Evolutionary conservation across 1,140 invertebrate genomes (phyloP), one percentile per base, ranked within the genome.

Genomic region (Choristoneura fumiferana): DNA sequence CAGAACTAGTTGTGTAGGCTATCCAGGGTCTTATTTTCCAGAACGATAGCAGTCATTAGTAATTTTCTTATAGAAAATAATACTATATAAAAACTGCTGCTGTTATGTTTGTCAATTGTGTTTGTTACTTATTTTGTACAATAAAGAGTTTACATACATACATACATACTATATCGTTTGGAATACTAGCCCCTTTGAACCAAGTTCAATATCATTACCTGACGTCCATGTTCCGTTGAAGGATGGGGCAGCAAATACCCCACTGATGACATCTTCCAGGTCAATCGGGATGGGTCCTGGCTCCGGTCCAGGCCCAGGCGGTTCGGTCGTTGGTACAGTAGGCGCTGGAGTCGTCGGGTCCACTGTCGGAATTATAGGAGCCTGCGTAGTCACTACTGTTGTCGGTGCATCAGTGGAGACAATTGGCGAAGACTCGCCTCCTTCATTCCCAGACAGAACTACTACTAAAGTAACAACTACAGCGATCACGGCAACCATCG

Each of bases 191-290:
- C n/a, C n/a, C n/a, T n/a, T n/a, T n/a, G n/a, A n/a, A n/a, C n/a
- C n/a, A n/a, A n/a, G n/a, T n/a, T n/a, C n/a, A 29, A 29, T 6
- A 6, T 3, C 2, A 29, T 37, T 67, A 87, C 83, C 80, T 69
- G 77, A 67, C 6, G 71, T 57, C 80, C 80, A 88, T 43, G 78
- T 64, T 10, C 75, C 85, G 55, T 81, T 84, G 39, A 85, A 86
- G 0, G 71, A 67, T 1, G 67, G 35, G 0, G 80, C 62, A 5
- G 78, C 56, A 37, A 71, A 88, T 10, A 72, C 69, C 38, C 83
- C 83, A 54, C 71, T 78, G 8, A 86, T 79, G 9, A 87, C 75
- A 38, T 80, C 79, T 22, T 84, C 78, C 8, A 88, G 53, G 4
- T 80, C 76, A 12, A 83, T 58, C 8, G 56, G 60, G 2, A 60